Percentiles rank a stretch among this genome's conserved stretches.
Evolutionary conservation across 2,113 vertebrate genomes (phyloP).

Genomic region (Urocitellus parryii): DNA sequence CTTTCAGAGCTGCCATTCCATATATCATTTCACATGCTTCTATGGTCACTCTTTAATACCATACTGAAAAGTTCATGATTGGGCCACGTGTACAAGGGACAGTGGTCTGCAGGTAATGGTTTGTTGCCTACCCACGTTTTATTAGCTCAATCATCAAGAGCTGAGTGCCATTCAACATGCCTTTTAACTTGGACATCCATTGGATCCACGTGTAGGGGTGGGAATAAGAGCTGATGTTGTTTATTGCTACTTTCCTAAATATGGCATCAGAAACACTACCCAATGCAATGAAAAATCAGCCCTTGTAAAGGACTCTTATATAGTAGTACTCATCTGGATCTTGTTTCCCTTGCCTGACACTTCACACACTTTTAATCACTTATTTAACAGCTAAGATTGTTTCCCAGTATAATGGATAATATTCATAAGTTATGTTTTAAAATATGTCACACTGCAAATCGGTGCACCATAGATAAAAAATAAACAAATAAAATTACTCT

Average conservation of each 20-base stretch:
- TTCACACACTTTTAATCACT: slow-evolving; percentile 15
- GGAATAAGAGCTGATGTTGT: background rate
- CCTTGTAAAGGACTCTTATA: background rate
- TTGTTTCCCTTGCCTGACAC: background rate
- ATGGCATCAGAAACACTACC: background rate
- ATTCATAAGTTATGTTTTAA: background rate
- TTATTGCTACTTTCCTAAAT: background rate
- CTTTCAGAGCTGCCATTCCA: background rate
- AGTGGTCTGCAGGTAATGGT: background rate
- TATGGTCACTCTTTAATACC: background rate
- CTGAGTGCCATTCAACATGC: background rate
- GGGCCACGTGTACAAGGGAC: background rate
- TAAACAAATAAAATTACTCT: background rate
- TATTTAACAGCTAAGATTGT: slow-evolving; percentile 14
- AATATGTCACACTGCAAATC: background rate
- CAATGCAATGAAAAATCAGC: background rate
- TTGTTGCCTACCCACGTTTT: background rate
- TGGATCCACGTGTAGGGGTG: background rate
- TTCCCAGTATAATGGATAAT: background rate
- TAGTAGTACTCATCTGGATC: background rate
- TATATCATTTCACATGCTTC: background rate
- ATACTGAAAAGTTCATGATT: background rate
- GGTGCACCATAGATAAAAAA: background rate
- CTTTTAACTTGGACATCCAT: background rate
- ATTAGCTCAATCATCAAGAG: background rate